Evolutionary conservation across 2,888 invertebrate genomes (phyloP).

Genomic region (Drosophila acutilabella): DNA sequence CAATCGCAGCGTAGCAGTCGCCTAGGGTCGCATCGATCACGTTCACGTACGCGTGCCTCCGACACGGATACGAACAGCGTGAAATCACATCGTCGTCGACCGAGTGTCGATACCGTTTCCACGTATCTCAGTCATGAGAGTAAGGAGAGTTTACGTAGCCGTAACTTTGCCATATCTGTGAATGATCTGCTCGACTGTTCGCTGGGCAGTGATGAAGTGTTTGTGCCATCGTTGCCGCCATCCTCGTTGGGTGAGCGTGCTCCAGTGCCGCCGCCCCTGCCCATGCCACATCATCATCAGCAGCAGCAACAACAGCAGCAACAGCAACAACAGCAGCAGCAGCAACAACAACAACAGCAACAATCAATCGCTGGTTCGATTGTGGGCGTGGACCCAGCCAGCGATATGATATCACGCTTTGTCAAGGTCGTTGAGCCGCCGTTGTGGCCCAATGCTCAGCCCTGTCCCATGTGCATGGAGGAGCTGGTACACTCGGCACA

Average conservation of each 20-base stretch:
- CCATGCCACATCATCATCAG: constrained; percentile 68
- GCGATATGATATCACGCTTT: constrained; percentile 88
- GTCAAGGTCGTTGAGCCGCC: constrained; percentile 89
- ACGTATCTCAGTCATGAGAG: constrained; percentile 95
- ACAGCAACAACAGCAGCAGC: constrained; percentile 56
- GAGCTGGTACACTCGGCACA: constrained; percentile 85
- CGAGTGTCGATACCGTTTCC: constrained; percentile 94
- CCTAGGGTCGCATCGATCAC: constrained; percentile 83
- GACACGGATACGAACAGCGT: constrained; percentile 88
- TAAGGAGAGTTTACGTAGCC: constrained; percentile 89
- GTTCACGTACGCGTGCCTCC: constrained; percentile 84
- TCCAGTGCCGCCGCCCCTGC: constrained; percentile 80
- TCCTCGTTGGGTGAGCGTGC: constrained; percentile 81
- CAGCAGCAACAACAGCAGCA: constrained; percentile 50
- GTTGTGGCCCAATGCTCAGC: constrained; percentile 89
- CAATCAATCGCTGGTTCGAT: constrained; percentile 85
- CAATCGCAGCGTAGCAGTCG: constrained; percentile 82
- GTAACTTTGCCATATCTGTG: constrained; percentile 86
- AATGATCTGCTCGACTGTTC: constrained; percentile 90
- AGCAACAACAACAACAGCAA: constrained; percentile 68
- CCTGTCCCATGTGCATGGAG: constrained; percentile 90
- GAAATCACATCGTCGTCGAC: constrained; percentile 91
- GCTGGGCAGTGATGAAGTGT: constrained; percentile 90
- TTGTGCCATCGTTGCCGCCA: constrained; percentile 84
- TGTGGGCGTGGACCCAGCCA: constrained; percentile 86